phyloP scores from a whole-genome alignment of 2,113 vertebrate species.

The Mastomys natalensis region DNA sequence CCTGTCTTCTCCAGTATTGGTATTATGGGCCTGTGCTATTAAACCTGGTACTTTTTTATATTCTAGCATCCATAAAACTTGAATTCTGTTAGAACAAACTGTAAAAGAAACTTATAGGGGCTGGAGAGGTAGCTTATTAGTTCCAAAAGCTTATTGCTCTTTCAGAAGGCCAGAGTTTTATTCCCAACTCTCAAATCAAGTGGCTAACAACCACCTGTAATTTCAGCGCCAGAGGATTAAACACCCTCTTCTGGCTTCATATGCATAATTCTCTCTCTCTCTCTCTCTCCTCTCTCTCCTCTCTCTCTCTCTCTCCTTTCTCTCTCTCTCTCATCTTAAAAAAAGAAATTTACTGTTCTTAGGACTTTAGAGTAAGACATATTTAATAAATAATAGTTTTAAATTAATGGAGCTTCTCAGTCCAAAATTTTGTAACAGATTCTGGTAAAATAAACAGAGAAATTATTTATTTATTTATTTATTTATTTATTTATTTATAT shows the following conservation, averaged over 20 bases:
- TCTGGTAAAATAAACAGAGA: constrained; percentile 10
- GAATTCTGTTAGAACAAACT: not conserved
- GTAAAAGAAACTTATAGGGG: not conserved
- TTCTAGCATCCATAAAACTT: not conserved
- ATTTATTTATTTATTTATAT: not conserved
- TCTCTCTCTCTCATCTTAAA: too few relatives aligned
- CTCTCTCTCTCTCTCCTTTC: too few relatives aligned
- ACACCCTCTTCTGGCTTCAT: not conserved
- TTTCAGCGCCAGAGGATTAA: not conserved
- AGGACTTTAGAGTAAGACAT: not conserved
- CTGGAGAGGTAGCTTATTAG: not conserved
- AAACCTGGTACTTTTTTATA: not conserved
- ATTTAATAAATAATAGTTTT: not conserved
- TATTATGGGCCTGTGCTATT: not conserved
- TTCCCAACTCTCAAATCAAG: too few relatives aligned
- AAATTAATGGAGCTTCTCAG: not conserved
- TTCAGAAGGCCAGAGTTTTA: not conserved
- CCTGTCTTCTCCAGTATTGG: not conserved
- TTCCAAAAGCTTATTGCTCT: not conserved
- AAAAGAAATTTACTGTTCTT: not conserved
- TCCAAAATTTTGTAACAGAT: not conserved
- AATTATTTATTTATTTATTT: not conserved
- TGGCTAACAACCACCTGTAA: not conserved
- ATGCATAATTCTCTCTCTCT: not conserved
- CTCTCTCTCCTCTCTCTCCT: too few relatives aligned